A percentile compares a stretch with the other conserved stretches of the same genome.
These are phyloP conservation scores for Altica lythri DNA, from an alignment of 2,888 invertebrate species.

Conservation along the genomic window DNA sequence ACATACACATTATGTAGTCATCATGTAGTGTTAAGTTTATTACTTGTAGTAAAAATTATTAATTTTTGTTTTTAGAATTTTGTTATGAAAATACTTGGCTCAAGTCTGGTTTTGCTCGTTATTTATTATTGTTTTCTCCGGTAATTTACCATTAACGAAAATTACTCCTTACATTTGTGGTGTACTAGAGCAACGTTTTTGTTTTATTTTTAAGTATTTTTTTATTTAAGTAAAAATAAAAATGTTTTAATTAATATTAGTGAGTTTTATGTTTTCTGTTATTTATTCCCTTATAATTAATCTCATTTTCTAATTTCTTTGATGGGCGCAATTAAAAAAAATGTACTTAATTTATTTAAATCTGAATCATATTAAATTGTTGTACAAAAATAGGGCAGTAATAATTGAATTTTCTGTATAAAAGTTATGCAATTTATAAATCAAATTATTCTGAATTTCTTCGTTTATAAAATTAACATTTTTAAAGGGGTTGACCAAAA, in stretches of 20 bases:
- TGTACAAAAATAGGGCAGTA: too few species aligned
- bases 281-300: too few species aligned
- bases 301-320: too few species aligned
- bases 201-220: not conserved
- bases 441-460: too few species aligned
- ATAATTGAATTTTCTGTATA: too few species aligned
- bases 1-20: slow-evolving; percentile 56
- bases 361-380: too few species aligned
- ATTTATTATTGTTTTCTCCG: slow-evolving; percentile 15
- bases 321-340: too few species aligned
- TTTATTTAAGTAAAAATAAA: not conserved
- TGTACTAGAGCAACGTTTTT: too few species aligned
- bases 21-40: slow-evolving; percentile 57
- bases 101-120: slow-evolving; percentile 11
- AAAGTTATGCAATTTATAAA: too few species aligned
- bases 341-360: too few species aligned
- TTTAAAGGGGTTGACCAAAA: not conserved
- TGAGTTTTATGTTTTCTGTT: too few species aligned
- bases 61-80: slow-evolving; percentile 32
- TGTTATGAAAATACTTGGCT: slow-evolving; percentile 18
- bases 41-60: slow-evolving; percentile 43
- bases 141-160: not conserved
- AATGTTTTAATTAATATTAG: not conserved
- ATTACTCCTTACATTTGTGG: not conserved
- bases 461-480: not conserved